Conservation (phyloP, 1,140 invertebrate species). For the Tetramorium alpestre region DNA sequence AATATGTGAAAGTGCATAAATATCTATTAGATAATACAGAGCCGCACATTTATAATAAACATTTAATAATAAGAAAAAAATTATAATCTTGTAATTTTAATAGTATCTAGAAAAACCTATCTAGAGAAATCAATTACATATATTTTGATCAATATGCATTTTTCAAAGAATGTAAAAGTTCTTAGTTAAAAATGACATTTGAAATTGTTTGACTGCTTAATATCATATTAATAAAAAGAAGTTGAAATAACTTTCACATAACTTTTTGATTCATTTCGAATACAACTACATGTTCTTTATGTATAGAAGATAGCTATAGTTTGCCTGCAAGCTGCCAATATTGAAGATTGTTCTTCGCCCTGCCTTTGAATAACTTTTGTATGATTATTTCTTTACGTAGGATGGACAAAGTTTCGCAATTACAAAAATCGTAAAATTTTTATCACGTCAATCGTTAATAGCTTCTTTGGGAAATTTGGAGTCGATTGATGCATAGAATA, state of each 20-base stretch:
- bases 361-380: constrained; percentile 34
- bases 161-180: constrained; percentile 12
- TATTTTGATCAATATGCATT: constrained; percentile 34
- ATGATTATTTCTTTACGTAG: constrained; percentile 11
- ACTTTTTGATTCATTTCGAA: constrained; percentile 23
- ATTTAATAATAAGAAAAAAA: constrained; percentile 24
- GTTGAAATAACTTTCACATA: constrained; percentile 17
- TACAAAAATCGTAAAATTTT: constrained; percentile 9
- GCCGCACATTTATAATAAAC: constrained; percentile 2
- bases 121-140: not conserved
- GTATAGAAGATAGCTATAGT: not conserved
- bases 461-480: constrained; percentile 5
- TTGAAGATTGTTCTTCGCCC: constrained; percentile 40
- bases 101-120: not conserved
- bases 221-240: constrained; percentile 22
- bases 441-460: constrained; percentile 19
- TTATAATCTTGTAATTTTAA: not conserved
- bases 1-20: constrained; percentile 12
- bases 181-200: not conserved
- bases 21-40: constrained; percentile 13
- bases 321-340: constrained; percentile 40
- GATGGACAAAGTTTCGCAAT: constrained; percentile 9
- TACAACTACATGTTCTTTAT: constrained; percentile 17
- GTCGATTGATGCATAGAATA: not conserved
- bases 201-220: constrained; percentile 23